A percentile compares a stretch with the other conserved stretches of the same genome.
phyloP scores from a whole-genome alignment of 2,888 invertebrate genomes.

The Thecophora atra region DNA sequence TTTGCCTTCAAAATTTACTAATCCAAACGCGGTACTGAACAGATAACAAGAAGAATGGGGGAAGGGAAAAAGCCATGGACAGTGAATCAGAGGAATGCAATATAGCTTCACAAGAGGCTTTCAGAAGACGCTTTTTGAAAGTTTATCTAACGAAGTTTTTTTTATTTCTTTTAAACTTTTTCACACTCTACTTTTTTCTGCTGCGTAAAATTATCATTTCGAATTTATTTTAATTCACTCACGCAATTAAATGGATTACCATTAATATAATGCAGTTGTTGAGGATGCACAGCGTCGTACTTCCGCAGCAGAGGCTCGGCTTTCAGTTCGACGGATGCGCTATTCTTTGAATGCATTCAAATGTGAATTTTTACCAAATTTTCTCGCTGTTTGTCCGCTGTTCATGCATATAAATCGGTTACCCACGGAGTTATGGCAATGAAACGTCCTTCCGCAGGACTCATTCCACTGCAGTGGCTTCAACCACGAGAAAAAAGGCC shows the following conservation, averaged over 20 bases:
- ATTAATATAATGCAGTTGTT: slow-evolving; percentile 49
- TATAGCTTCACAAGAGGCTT: too few relatives aligned
- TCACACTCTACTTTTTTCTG: too few relatives aligned
- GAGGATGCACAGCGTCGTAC: slow-evolving; percentile 56
- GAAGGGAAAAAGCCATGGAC: neutral
- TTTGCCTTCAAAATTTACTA: slow-evolving; percentile 19
- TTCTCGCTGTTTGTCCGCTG: neutral
- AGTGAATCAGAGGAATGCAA: too few relatives aligned
- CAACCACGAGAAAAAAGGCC: neutral
- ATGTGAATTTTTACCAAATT: slow-evolving; percentile 31
- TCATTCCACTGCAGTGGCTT: slow-evolving; percentile 11
- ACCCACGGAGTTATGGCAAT: slow-evolving; percentile 11
- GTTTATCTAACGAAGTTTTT: too few relatives aligned
- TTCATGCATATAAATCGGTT: too few relatives aligned
- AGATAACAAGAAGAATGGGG: neutral
- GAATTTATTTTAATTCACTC: slow-evolving; percentile 36
- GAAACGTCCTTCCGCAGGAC: slow-evolving; percentile 32
- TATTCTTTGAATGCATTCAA: slow-evolving; percentile 30
- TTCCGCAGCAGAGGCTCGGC: slow-evolving; percentile 46
- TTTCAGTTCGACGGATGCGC: neutral
- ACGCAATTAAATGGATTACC: slow-evolving; percentile 32
- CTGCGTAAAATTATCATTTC: too few relatives aligned
- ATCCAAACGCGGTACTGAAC: slow-evolving; percentile 9
- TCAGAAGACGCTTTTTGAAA: too few relatives aligned
- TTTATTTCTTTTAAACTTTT: too few relatives aligned